Percentiles rank a stretch among this genome's conserved stretches.
Evolutionary conservation across 2,888 invertebrate species (phyloP).

Genomic region (Campoletis raptor): DNA sequence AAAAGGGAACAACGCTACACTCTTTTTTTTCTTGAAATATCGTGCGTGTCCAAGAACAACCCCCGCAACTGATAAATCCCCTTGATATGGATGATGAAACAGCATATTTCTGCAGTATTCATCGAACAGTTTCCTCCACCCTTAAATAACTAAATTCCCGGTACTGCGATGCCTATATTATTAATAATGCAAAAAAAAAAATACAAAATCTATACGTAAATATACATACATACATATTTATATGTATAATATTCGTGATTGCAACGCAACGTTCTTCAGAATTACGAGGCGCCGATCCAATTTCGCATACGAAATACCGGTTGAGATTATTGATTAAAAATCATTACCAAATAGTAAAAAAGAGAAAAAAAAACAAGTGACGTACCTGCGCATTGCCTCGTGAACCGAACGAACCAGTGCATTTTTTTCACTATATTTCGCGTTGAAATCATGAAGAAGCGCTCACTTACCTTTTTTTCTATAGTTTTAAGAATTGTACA

Average conservation of each 20-base stretch:
- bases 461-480: conserved; percentile 6
- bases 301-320: conserved; percentile 33
- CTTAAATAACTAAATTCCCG: conserved; percentile 30
- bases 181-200: conserved; percentile 34
- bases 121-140: conserved; percentile 41
- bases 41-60: no score
- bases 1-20: no score
- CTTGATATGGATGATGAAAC: conserved; percentile 26
- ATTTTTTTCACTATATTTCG: conserved; percentile 3
- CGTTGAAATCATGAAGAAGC: background rate
- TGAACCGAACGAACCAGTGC: conserved; percentile 33
- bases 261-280: conserved; percentile 35
- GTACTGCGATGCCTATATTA: conserved; percentile 48
- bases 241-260: conserved; percentile 46
- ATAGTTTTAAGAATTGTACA: conserved; percentile 19
- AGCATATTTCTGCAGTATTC: conserved; percentile 17
- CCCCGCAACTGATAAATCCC: no score
- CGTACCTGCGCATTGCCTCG: conserved; percentile 54
- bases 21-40: no score
- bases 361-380: conserved; percentile 26
- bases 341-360: conserved; percentile 47
- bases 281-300: conserved; percentile 51
- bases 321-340: conserved; percentile 36
- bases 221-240: conserved; percentile 19
- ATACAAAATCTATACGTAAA: background rate